Conservation (phyloP, 2,888 invertebrate genomes). For the Eupithecia subumbrata region DNA sequence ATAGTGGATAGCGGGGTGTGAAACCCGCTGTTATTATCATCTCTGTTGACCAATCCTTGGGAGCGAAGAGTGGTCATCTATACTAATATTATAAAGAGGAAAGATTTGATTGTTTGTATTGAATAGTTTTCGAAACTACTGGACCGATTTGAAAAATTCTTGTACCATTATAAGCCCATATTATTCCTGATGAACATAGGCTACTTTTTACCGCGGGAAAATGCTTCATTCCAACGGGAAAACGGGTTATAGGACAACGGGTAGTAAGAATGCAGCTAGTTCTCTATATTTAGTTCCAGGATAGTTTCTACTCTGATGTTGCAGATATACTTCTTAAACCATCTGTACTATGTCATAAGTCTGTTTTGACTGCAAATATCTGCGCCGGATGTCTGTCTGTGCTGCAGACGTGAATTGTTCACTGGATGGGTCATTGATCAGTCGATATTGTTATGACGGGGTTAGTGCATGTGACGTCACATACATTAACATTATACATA, state of each 20-base stretch:
- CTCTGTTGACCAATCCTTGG: neutral
- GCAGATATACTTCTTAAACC: neutral
- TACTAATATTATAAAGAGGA: too few relatives aligned
- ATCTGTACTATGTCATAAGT: constrained; percentile 61
- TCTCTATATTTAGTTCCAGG: neutral
- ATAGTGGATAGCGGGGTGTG: neutral
- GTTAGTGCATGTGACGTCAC: constrained; percentile 36
- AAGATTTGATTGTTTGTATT: too few relatives aligned
- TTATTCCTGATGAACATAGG: too few relatives aligned
- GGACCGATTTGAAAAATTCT: too few relatives aligned
- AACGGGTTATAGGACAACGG: too few relatives aligned
- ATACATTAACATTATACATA: too few relatives aligned
- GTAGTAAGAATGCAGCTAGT: too few relatives aligned
- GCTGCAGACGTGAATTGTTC: constrained; percentile 54
- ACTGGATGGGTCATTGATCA: constrained; percentile 62
- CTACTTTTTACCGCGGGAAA: too few relatives aligned
- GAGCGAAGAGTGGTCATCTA: neutral
- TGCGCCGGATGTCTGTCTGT: constrained; percentile 68
- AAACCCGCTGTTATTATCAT: neutral
- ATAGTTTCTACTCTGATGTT: neutral
- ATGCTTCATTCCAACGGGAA: too few relatives aligned
- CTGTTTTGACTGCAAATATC: constrained; percentile 82
- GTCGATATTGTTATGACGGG: constrained; percentile 46
- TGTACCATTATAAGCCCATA: too few relatives aligned
- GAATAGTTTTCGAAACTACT: too few relatives aligned